A percentile compares a stretch with the other conserved stretches of the same genome.
These are phyloP conservation scores for Forbesichthys papilliferus DNA, from an alignment of 2,113 vertebrate genomes.

Conservation along the genomic window DNA sequence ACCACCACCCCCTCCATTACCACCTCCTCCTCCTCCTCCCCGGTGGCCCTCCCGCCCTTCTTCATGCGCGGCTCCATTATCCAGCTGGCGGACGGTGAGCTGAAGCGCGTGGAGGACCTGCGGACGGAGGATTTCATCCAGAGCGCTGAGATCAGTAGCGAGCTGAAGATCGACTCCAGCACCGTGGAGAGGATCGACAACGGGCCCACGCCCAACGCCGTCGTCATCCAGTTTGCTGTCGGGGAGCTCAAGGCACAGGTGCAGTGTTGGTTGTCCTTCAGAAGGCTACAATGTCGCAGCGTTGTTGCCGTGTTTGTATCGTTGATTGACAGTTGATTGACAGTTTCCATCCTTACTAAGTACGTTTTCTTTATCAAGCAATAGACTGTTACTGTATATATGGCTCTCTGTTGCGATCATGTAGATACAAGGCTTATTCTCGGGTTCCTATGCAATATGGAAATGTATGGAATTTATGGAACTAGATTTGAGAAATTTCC, in stretches of 20 bases:
- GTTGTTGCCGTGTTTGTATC: too few species aligned
- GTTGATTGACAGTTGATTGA: too few species aligned
- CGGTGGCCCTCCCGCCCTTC: conserved; percentile 86
- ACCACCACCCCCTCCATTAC: conserved; percentile 81
- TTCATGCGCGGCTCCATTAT: conserved; percentile 95
- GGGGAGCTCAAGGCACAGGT: conserved; percentile 98
- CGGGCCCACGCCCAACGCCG: conserved; percentile 88
- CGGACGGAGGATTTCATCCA: conserved; percentile 93
- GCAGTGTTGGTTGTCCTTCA: conserved; percentile 34
- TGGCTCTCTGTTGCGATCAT: too few species aligned
- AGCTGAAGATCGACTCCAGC: conserved; percentile 93
- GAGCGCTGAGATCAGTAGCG: conserved; percentile 87
- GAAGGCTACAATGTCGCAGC: too few species aligned
- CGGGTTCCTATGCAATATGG: too few species aligned
- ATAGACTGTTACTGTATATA: too few species aligned
- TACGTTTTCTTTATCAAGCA: too few species aligned
- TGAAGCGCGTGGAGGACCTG: conserved; percentile 90
- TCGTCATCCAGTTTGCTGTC: conserved; percentile 94
- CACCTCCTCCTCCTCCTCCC: conserved; percentile 81
- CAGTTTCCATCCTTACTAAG: too few species aligned
- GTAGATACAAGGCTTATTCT: too few species aligned
- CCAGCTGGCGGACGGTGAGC: conserved; percentile 88
- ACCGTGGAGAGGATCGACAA: conserved; percentile 94
- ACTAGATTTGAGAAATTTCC: too few species aligned
- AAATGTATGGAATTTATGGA: too few species aligned